A percentile compares a stretch with the other conserved stretches of the same genome.
phyloP scores from a whole-genome alignment of 2,888 invertebrate species.

The Amphipyra berbera region DNA sequence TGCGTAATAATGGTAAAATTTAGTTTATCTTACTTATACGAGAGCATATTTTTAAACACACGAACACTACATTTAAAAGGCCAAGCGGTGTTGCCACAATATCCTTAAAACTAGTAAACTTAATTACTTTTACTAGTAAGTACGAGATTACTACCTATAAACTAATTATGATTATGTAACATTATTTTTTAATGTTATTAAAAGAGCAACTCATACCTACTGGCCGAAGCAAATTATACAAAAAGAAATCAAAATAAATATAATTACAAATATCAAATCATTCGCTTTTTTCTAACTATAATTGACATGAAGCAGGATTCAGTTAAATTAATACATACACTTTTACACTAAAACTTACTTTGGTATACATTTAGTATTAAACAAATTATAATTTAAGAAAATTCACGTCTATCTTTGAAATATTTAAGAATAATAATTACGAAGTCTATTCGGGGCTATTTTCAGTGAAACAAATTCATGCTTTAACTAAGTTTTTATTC shows the following conservation, averaged over 20 bases:
- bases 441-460: slow-evolving; percentile 9
- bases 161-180: slow-evolving; percentile 65
- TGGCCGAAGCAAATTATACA: slow-evolving; percentile 64
- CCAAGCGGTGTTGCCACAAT: slow-evolving; percentile 90
- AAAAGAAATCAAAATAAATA: slow-evolving; percentile 66
- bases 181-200: slow-evolving; percentile 59
- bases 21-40: slow-evolving; percentile 58
- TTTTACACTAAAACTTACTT: slow-evolving; percentile 69
- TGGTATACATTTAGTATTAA: slow-evolving; percentile 66
- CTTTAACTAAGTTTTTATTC: not conserved
- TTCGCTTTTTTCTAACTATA: slow-evolving; percentile 80
- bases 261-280: slow-evolving; percentile 74
- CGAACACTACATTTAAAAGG: slow-evolving; percentile 87
- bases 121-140: slow-evolving; percentile 65
- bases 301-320: slow-evolving; percentile 88
- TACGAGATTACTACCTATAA: slow-evolving; percentile 76
- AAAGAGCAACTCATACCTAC: slow-evolving; percentile 62
- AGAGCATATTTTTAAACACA: slow-evolving; percentile 78
- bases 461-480: slow-evolving; percentile 15
- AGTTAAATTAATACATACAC: slow-evolving; percentile 66
- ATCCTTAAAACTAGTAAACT: slow-evolving; percentile 63
- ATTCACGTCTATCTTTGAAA: slow-evolving; percentile 56
- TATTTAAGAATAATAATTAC: slow-evolving; percentile 42
- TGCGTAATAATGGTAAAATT: slow-evolving; percentile 73
- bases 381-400: slow-evolving; percentile 55